phyloP scores from a whole-genome alignment of 30 jellyfish, hydroid and myxozoan genomes.

The Chrysaora quinquecirrha region DNA sequence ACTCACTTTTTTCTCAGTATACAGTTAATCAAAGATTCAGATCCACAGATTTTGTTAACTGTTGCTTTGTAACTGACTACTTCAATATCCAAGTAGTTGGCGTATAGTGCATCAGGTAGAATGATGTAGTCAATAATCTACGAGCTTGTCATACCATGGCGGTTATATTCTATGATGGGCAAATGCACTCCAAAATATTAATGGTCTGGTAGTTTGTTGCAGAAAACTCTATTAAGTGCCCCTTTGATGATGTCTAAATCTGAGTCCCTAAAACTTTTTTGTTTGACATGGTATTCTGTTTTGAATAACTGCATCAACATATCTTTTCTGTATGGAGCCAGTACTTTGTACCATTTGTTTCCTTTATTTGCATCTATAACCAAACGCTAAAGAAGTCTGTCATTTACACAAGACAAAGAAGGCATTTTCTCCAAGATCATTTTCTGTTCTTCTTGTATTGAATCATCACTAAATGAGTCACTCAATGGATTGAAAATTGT shows the following conservation, averaged over 20 bases:
- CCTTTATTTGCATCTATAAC: neutral
- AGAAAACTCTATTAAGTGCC: neutral
- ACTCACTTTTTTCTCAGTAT: neutral
- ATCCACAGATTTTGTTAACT: neutral
- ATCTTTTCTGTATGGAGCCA: constrained; percentile 13
- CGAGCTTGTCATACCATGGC: neutral
- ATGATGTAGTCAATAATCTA: neutral
- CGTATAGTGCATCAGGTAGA: constrained; percentile 26
- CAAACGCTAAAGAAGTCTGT: neutral
- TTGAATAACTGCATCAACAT: neutral
- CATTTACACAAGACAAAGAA: neutral
- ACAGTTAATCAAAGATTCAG: neutral
- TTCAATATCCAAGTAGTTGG: neutral
- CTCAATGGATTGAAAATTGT: neutral
- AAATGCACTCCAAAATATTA: neutral
- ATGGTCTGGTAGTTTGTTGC: neutral
- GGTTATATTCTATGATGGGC: neutral
- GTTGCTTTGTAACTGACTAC: neutral
- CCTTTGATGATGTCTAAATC: neutral
- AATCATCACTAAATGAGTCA: neutral
- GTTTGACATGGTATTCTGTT: neutral
- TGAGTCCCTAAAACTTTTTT: neutral
- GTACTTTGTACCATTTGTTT: neutral
- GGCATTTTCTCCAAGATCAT: neutral
- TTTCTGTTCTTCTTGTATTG: neutral